These are phyloP conservation scores for Triplophysa siluroides DNA, from an alignment of 2,113 vertebrate genomes.

Conservation along the genomic window DNA sequence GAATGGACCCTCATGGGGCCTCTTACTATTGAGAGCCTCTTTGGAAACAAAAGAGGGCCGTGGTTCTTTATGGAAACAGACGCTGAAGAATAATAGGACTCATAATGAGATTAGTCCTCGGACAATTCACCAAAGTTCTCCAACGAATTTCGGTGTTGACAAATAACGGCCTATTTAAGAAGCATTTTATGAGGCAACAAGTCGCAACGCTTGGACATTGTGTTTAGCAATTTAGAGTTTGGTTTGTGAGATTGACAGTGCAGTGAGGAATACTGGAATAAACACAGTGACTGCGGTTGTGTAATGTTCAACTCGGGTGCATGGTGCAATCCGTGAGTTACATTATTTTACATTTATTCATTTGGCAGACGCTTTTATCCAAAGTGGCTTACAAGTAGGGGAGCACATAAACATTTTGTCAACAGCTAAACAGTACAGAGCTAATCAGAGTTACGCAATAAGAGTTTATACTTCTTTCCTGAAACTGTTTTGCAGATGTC, in stretches of 20 bases:
- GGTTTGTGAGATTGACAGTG: slow-evolving; percentile 1
- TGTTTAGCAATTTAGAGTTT: background rate
- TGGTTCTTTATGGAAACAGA: slow-evolving; percentile 10
- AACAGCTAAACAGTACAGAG: too few species aligned
- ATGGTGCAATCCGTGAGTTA: background rate
- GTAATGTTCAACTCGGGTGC: background rate
- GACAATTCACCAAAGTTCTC: background rate
- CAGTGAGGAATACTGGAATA: background rate
- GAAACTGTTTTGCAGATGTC: too few species aligned
- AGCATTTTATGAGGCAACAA: slow-evolving; percentile 27
- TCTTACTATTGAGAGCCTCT: background rate
- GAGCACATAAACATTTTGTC: too few species aligned
- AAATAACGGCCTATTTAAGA: slow-evolving; percentile 20
- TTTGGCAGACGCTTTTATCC: too few species aligned
- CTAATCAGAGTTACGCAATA: background rate
- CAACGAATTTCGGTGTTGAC: slow-evolving; percentile 3
- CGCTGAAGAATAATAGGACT: slow-evolving; percentile 13
- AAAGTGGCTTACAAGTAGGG: too few species aligned
- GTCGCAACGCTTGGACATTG: slow-evolving; percentile 21
- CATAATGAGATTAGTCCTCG: slow-evolving; percentile 18
- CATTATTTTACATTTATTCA: too few species aligned
- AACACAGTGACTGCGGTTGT: background rate
- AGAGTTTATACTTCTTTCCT: background rate
- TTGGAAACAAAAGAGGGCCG: slow-evolving; percentile 20
- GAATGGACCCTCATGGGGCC: slow-evolving; percentile 23